These are phyloP conservation scores for Fregetta grallaria DNA, from an alignment of 2,113 vertebrate species.

Conservation along the genomic window DNA sequence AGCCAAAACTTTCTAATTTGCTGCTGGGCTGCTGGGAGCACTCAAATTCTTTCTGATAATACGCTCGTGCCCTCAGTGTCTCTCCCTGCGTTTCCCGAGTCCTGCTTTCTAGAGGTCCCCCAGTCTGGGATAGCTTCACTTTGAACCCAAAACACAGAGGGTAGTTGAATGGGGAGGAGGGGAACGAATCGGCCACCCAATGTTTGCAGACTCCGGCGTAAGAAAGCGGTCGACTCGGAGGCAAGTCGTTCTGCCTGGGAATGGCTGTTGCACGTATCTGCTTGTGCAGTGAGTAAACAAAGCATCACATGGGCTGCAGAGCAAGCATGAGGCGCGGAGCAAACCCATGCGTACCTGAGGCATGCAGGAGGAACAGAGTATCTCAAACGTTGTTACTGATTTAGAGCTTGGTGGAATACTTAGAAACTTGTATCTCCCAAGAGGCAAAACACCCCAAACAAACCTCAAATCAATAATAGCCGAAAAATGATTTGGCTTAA, in stretches of 20 bases:
- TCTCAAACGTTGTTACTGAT: neutral
- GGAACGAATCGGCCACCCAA: neutral
- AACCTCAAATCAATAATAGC: neutral
- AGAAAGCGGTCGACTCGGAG: neutral
- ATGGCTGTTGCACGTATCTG: neutral
- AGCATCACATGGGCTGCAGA: conserved; percentile 1
- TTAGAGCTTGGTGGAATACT: neutral
- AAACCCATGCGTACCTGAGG: neutral
- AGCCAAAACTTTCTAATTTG: conserved; percentile 80
- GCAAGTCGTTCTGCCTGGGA: neutral
- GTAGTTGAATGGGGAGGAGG: conserved; percentile 15
- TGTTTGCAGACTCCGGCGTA: neutral
- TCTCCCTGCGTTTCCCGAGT: conserved; percentile 6
- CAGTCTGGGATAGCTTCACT: conserved; percentile 66
- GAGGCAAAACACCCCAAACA: neutral
- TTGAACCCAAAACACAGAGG: conserved; percentile 65
- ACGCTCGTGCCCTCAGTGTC: conserved; percentile 47
- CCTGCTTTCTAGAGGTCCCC: conserved; percentile 42
- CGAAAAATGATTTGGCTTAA: neutral
- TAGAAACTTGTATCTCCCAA: neutral
- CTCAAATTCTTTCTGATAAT: conserved; percentile 79
- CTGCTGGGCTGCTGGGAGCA: conserved; percentile 76
- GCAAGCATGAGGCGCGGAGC: neutral
- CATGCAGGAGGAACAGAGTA: neutral
- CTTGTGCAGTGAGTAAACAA: conserved; percentile 7